Conservation (phyloP, 2,113 vertebrate species). For the Electrona antarctica region DNA sequence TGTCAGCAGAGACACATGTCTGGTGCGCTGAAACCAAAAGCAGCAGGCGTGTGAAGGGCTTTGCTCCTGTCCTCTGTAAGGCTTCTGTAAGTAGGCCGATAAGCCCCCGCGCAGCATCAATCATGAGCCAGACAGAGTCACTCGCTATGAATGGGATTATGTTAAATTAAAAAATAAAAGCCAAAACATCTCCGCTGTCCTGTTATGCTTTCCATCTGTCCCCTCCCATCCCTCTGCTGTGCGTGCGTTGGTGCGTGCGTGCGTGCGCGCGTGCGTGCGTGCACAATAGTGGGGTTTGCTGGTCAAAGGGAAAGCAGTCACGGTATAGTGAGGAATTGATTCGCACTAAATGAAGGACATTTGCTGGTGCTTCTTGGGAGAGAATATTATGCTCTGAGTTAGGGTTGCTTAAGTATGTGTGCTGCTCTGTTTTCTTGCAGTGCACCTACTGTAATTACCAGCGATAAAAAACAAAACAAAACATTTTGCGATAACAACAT, state of each 20-base stretch:
- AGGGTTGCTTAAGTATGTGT: not conserved
- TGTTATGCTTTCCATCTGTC: not conserved
- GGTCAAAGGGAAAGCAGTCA: not conserved
- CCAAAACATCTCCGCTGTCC: not conserved
- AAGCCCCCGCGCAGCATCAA: conserved; percentile 1
- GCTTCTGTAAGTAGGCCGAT: not conserved
- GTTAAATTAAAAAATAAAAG: conserved; percentile 3
- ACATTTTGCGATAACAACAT: not conserved
- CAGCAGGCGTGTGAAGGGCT: not conserved
- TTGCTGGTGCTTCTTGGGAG: not conserved
- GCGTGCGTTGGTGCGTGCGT: not conserved
- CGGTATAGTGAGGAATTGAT: conserved; percentile 1
- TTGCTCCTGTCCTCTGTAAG: conserved; percentile 6
- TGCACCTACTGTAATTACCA: not conserved
- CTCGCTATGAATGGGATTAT: conserved; percentile 10
- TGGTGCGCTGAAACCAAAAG: not conserved
- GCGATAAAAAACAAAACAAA: not conserved
- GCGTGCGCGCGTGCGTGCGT: too few species aligned
- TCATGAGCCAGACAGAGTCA: not conserved
- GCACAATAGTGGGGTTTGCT: not conserved
- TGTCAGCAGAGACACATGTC: conserved; percentile 2
- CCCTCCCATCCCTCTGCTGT: not conserved
- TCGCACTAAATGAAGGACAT: conserved; percentile 7
- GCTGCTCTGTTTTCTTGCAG: not conserved
- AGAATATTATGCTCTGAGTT: not conserved